Evolutionary conservation across 2,888 invertebrate genomes (phyloP).

Genomic region (Harpagoxenus sublaevis): DNA sequence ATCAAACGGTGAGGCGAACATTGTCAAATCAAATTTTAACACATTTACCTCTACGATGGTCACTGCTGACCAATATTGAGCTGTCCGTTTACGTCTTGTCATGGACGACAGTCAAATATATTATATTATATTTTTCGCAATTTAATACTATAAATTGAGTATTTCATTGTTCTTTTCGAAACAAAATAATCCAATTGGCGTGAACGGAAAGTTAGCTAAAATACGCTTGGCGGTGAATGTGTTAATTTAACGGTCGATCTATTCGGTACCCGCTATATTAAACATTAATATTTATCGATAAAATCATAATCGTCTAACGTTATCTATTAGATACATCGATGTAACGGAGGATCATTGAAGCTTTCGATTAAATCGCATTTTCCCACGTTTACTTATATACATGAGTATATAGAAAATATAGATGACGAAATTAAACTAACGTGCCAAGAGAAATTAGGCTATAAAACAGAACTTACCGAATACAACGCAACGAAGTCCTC

Average conservation of each 20-base stretch:
- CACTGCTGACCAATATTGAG: background rate
- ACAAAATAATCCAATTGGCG: background rate
- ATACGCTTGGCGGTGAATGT: background rate
- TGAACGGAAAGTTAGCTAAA: background rate
- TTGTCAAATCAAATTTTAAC: constrained; percentile 46
- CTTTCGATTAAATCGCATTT: constrained; percentile 18
- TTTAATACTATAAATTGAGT: background rate
- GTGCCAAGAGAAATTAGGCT: background rate
- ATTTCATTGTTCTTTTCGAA: background rate
- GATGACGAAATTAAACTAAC: background rate
- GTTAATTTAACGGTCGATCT: constrained; percentile 14
- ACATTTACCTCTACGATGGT: background rate
- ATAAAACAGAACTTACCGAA: constrained; percentile 20
- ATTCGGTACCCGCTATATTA: constrained; percentile 17
- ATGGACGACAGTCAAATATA: background rate
- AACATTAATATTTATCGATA: constrained; percentile 43
- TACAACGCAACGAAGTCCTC: constrained; percentile 49
- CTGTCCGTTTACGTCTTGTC: background rate
- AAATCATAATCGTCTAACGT: constrained; percentile 34
- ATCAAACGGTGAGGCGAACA: constrained; percentile 37
- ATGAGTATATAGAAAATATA: background rate
- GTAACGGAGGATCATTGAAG: constrained; percentile 16
- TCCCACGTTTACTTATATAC: constrained; percentile 19
- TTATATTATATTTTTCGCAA: background rate
- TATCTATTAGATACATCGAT: constrained; percentile 16